These are phyloP conservation scores for Rachycentron canadum DNA, from an alignment of 2,797 vertebrate genomes.

Conservation along the genomic window DNA sequence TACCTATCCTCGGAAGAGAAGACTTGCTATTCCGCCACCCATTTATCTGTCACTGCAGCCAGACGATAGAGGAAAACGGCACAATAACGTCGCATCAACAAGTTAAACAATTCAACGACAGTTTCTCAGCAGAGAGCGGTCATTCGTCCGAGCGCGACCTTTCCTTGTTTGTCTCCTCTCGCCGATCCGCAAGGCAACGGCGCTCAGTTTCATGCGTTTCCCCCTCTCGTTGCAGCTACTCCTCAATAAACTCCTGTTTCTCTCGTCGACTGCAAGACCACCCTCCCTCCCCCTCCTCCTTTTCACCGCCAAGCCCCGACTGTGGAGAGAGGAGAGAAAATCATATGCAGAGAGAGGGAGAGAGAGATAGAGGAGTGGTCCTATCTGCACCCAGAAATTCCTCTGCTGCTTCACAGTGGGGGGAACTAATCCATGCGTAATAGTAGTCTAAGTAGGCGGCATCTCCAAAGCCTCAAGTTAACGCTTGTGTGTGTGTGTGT, in stretches of 20 bases:
- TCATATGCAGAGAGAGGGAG: constrained; percentile 69
- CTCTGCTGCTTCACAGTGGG: constrained; percentile 67
- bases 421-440: constrained; percentile 74
- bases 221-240: constrained; percentile 77
- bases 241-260: constrained; percentile 84
- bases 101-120: constrained; percentile 81
- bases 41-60: constrained; percentile 74
- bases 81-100: constrained; percentile 82
- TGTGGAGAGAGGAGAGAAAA: constrained; percentile 74
- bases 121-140: constrained; percentile 62
- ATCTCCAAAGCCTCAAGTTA: constrained; percentile 59
- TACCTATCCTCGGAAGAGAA: constrained; percentile 63
- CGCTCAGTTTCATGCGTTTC: constrained; percentile 62
- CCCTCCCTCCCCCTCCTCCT: constrained; percentile 71
- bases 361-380: constrained; percentile 74
- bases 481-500: constrained; percentile 4
- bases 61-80: constrained; percentile 50
- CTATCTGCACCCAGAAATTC: constrained; percentile 81
- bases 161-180: constrained; percentile 25
- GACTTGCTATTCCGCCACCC: constrained; percentile 72
- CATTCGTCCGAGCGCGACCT: constrained; percentile 51
- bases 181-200: constrained; percentile 63
- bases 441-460: constrained; percentile 65
- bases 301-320: constrained; percentile 68
- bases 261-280: constrained; percentile 84